Evolutionary conservation across 2,797 vertebrate genomes (phyloP), one percentile per base, ranked within the genome.

Genomic region (Acipenser oxyrinchus): DNA sequence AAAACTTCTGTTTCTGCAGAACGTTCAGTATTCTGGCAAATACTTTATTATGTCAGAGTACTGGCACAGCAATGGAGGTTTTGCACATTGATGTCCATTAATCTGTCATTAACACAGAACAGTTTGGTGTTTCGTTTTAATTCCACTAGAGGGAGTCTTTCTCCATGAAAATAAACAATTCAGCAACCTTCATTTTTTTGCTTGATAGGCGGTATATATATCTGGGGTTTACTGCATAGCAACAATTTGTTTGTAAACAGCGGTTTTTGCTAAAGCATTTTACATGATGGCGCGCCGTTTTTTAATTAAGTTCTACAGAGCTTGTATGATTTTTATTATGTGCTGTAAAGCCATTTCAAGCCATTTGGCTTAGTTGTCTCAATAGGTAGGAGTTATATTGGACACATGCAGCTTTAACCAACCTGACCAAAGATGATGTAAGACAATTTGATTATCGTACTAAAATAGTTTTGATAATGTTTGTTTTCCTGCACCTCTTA

Each of bases 351-450:
- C 23, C 23, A 37, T 37, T 37, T 48, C 6, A 48, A 58, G 13
- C 55, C 55, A n/a, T 58, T 58, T 58, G 12, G 1, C 55, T 58
- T 23, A 62, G 6, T 62, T 62, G 9, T 37, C 60, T 23, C 18
- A 9, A 18, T 18, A 37, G 15, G 23, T 23, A 8, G 9, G 8
- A 9, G n/a, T 62, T 62, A 62, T 37, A 37, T 23, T 62, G 60
- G 60, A 62, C 18, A 62, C 6, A 62, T 7, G 48, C 60, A 62
- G 48, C 23, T 37, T 62, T 37, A 37, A 37, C 23, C 23, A 37
- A 4, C 23, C 13, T 62, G 11, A 62, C 18, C 60, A 23, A 12
- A 62, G 60, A 48, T 62, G 60, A 62, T 62, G 60, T 62, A 62
- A 62, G 13, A 62, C 8, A 37, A 37, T 23, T 0, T 62, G 60